These are phyloP conservation scores for Cynopterus sphinx DNA, from an alignment of 2,797 vertebrate species.

Conservation along the genomic window DNA sequence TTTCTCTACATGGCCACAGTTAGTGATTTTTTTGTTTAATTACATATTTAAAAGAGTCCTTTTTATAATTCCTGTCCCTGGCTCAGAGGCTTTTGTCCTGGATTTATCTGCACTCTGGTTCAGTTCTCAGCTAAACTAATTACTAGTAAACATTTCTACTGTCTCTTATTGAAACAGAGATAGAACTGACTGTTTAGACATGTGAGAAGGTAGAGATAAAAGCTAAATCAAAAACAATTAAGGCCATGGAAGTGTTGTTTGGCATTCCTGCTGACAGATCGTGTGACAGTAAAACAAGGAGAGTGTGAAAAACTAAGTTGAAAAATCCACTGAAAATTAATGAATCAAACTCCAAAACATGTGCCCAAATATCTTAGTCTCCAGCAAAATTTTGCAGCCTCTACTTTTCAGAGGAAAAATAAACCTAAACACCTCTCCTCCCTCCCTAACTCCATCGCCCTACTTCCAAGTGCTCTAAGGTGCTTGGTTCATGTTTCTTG, in stretches of 20 bases:
- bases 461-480: not conserved
- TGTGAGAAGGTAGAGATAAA: not conserved
- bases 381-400: not conserved
- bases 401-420: slow-evolving; percentile 5
- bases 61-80: not conserved
- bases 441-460: not conserved
- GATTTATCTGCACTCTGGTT: not conserved
- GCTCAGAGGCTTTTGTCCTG: not conserved
- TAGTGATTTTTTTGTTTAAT: not conserved
- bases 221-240: not conserved
- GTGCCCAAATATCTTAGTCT: not conserved
- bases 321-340: slow-evolving; percentile 33
- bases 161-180: not conserved
- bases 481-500: not conserved
- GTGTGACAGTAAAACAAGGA: not conserved
- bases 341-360: slow-evolving; percentile 49
- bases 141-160: not conserved
- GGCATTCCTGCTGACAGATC: not conserved
- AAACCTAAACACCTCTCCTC: not conserved
- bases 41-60: not conserved
- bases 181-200: not conserved
- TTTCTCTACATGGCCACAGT: not conserved
- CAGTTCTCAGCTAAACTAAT: slow-evolving; percentile 2
- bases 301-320: not conserved
- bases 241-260: not conserved